Evolutionary conservation across 2,113 vertebrate species (phyloP).

Genomic region (Zosterops lateralis): DNA sequence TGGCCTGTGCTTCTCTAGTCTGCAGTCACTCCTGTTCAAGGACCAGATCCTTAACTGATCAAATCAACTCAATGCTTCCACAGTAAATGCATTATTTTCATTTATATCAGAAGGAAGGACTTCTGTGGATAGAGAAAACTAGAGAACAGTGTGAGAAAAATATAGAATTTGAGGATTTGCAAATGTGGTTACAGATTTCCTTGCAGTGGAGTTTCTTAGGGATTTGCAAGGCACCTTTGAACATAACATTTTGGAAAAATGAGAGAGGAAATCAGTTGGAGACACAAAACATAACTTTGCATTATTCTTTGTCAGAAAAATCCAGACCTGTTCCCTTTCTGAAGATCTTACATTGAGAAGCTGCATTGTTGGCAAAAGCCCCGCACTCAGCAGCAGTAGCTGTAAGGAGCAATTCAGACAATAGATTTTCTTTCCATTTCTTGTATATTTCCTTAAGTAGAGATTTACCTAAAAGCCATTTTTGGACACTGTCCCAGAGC

Average conservation of each 20-base stretch:
- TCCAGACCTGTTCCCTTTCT: not conserved
- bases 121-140: not conserved
- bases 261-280: not conserved
- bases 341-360: not conserved
- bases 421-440: not conserved
- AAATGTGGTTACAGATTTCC: not conserved
- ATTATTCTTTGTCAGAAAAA: not conserved
- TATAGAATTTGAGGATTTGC: not conserved
- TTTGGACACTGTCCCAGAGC: not conserved
- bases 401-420: not conserved
- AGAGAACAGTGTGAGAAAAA: fast-evolving
- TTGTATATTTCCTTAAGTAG: not conserved
- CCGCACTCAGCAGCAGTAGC: not conserved
- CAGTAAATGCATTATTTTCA: not conserved
- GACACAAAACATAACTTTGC: not conserved
- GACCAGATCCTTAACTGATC: not conserved
- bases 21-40: fast-evolving
- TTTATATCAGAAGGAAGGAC: not conserved
- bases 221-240: not conserved
- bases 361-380: not conserved
- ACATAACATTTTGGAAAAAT: not conserved
- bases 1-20: not conserved
- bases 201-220: not conserved
- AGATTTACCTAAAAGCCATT: not conserved
- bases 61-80: not conserved